Conservation (phyloP, 2,888 invertebrate species). For the Megaustenia siamemsis region DNA sequence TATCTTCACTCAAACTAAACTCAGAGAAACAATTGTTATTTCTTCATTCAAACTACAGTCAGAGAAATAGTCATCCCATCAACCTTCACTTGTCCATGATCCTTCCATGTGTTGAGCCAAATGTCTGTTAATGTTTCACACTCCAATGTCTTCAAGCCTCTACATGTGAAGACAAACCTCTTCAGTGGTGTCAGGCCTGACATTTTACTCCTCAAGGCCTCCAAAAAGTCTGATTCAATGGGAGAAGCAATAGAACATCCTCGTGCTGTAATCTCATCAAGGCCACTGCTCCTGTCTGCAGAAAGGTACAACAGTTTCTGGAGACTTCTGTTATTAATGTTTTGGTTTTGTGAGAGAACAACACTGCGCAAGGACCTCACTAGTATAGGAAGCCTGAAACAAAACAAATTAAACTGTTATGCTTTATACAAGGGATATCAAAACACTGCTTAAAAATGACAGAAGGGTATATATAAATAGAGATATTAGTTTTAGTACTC, state of each 20-base stretch:
- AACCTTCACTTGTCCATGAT: slow-evolving; percentile 54
- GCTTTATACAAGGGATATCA: slow-evolving; percentile 1
- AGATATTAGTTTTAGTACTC: no score
- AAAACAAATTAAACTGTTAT: background rate
- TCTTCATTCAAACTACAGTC: background rate
- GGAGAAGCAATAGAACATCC: slow-evolving; percentile 69
- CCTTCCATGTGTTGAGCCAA: slow-evolving; percentile 67
- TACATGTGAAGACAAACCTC: slow-evolving; percentile 62
- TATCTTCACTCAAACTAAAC: no score
- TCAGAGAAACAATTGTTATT: no score
- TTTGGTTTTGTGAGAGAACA: slow-evolving; percentile 65
- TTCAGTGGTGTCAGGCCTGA: slow-evolving; percentile 49
- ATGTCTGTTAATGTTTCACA: slow-evolving; percentile 63
- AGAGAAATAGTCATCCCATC: slow-evolving; percentile 38
- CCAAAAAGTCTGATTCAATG: slow-evolving; percentile 66
- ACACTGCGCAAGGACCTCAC: slow-evolving; percentile 64
- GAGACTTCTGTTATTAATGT: slow-evolving; percentile 62
- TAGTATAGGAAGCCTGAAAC: slow-evolving; percentile 63
- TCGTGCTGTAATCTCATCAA: slow-evolving; percentile 64
- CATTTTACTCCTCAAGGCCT: slow-evolving; percentile 67
- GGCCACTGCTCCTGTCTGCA: slow-evolving; percentile 38
- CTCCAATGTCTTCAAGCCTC: slow-evolving; percentile 61
- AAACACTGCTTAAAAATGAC: no score
- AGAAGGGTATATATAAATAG: no score
- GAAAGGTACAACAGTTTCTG: slow-evolving; percentile 61